Conservation (phyloP, 2,797 vertebrate species). For the Chaetophractus vellerosus region DNA sequence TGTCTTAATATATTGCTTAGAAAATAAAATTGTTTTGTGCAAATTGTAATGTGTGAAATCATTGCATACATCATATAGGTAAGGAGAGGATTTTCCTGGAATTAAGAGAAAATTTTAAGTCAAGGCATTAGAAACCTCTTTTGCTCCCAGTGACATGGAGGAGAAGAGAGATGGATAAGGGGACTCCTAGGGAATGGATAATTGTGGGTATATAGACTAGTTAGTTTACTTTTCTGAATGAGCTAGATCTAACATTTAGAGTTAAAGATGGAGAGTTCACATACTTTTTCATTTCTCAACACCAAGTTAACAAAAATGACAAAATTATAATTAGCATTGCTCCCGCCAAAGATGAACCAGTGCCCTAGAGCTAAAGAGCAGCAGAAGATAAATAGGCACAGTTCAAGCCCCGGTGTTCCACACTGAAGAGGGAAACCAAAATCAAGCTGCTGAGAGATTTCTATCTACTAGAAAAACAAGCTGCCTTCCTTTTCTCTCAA, state of each 20-base stretch:
- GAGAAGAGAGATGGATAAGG: not conserved
- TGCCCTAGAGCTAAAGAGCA: not conserved
- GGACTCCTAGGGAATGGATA: not conserved
- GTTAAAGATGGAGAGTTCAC: not conserved
- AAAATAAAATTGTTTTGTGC: not conserved
- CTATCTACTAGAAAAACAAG: not conserved
- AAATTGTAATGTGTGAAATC: not conserved
- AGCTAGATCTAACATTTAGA: not conserved
- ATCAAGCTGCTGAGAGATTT: not conserved
- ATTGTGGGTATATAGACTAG: not conserved
- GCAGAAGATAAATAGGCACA: not conserved
- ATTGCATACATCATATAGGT: not conserved
- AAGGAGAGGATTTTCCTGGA: conserved; percentile 15
- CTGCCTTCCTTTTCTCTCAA: not conserved
- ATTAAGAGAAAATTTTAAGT: conserved; percentile 1
- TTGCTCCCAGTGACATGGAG: not conserved
- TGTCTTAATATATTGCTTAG: not conserved
- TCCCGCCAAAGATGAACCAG: not conserved
- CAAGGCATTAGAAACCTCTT: conserved; percentile 19
- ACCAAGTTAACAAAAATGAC: not conserved
- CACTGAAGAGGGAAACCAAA: not conserved
- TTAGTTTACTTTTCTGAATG: conserved; percentile 4
- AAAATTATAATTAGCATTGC: not conserved
- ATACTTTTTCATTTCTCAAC: not conserved
- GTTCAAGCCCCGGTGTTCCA: not conserved